Percentiles rank a stretch among this genome's conserved stretches.
These are phyloP conservation scores for Danionella dracula DNA, from an alignment of 2,797 vertebrate genomes.

Conservation along the genomic window DNA sequence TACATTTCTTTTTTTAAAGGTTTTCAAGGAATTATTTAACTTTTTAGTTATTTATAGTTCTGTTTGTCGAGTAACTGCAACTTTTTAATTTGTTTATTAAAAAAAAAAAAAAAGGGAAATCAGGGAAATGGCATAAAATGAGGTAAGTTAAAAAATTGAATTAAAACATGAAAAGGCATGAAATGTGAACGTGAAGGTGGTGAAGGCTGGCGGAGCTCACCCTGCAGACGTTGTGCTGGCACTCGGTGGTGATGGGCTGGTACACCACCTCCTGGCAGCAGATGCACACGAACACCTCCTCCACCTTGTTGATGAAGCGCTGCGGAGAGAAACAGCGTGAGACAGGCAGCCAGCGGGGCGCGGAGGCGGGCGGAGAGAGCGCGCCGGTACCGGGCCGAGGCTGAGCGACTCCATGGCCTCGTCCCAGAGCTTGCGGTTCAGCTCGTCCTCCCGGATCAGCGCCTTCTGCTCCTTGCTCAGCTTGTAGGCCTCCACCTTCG, in stretches of 20 bases:
- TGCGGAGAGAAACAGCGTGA: constrained; percentile 54
- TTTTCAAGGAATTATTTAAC: too few species aligned
- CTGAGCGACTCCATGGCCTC: constrained; percentile 83
- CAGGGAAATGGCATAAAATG: too few species aligned
- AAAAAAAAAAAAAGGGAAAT: too few species aligned
- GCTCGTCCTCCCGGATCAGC: constrained; percentile 81
- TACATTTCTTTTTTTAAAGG: too few species aligned
- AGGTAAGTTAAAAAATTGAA: background rate
- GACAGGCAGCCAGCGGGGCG: too few species aligned
- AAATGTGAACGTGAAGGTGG: background rate
- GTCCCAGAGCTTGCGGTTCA: constrained; percentile 88
- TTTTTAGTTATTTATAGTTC: too few species aligned
- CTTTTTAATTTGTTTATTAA: too few species aligned
- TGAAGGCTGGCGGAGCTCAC: constrained; percentile 56
- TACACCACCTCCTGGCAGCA: constrained; percentile 97
- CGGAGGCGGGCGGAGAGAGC: too few species aligned
- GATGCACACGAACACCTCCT: constrained; percentile 90
- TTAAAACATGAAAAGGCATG: background rate
- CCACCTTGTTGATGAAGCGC: constrained; percentile 90
- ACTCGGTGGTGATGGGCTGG: constrained; percentile 87
- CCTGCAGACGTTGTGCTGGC: constrained; percentile 96
- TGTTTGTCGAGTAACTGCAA: too few species aligned
- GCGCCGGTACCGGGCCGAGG: constrained; percentile 83
- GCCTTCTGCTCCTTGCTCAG: constrained; percentile 81
- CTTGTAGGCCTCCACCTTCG: constrained; percentile 84